These are phyloP conservation scores for Nebria salina DNA, from an alignment of 2,888 invertebrate genomes.

Conservation along the genomic window DNA sequence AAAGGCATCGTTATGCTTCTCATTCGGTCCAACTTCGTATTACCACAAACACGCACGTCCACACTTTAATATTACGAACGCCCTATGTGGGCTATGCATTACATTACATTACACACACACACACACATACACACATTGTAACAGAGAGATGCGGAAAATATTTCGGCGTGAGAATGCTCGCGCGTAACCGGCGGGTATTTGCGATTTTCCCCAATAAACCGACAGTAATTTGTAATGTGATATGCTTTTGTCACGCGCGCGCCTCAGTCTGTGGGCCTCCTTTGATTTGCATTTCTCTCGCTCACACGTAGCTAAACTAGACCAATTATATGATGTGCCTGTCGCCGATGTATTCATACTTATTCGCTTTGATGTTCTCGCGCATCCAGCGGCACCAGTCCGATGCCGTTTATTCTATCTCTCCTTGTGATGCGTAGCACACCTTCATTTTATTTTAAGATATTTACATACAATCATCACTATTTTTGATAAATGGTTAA, in stretches of 20 bases:
- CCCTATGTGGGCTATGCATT: background rate
- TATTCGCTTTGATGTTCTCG: constrained; percentile 25
- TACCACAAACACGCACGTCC: constrained; percentile 4
- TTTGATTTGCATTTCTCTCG: constrained; percentile 60
- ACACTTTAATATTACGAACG: background rate
- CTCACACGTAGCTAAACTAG: constrained; percentile 56
- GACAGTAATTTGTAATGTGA: constrained; percentile 56
- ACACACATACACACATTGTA: no score
- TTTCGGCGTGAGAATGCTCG: constrained; percentile 13
- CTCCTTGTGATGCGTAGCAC: background rate
- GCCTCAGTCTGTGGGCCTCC: constrained; percentile 49
- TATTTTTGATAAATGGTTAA: no score
- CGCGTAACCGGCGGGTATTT: constrained; percentile 23
- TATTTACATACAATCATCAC: no score
- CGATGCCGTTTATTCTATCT: background rate
- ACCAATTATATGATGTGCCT: constrained; percentile 57
- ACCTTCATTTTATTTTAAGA: no score
- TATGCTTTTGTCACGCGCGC: constrained; percentile 61
- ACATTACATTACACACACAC: background rate
- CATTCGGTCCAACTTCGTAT: constrained; percentile 6
- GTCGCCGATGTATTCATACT: constrained; percentile 21
- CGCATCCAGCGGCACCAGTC: background rate
- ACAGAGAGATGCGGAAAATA: background rate
- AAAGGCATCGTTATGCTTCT: constrained; percentile 22
- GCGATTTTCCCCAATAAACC: constrained; percentile 24